These are phyloP conservation scores for Puffinus mauretanicus DNA, from an alignment of 2,113 vertebrate genomes.

Conservation along the genomic window DNA sequence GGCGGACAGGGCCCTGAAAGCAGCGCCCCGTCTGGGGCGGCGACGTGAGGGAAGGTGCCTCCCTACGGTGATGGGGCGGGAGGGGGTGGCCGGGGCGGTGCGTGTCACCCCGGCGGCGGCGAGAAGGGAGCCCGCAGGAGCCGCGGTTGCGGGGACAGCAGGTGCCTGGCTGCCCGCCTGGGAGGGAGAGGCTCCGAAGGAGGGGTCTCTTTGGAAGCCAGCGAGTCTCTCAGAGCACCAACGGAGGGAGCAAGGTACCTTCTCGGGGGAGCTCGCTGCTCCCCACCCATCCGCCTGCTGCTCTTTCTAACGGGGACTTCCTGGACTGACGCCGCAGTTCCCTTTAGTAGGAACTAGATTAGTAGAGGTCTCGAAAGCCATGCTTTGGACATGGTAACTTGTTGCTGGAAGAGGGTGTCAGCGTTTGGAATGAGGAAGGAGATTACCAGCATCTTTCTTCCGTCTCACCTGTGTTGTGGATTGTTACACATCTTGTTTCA, in stretches of 20 bases:
- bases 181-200: not conserved
- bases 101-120: not conserved
- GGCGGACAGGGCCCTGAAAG: not conserved
- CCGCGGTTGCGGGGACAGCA: not conserved
- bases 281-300: not conserved
- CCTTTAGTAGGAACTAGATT: fast-evolving
- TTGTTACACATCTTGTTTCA: not conserved
- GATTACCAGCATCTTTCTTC: too few relatives aligned
- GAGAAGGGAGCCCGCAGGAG: not conserved
- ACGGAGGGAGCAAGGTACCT: not conserved
- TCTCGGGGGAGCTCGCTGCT: not conserved
- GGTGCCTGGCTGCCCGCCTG: not conserved
- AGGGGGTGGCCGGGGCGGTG: not conserved
- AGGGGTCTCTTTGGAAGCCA: not conserved
- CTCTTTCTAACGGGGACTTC: not conserved
- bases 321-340: not conserved
- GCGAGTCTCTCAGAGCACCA: not conserved
- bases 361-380: not conserved
- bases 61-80: not conserved
- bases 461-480: not conserved
- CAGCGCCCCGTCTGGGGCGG: not conserved
- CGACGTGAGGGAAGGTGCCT: not conserved
- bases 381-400: fast-evolving
- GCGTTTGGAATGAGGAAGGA: not conserved
- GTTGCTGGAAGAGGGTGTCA: not conserved